Percentiles rank a stretch among this genome's conserved stretches.
These are phyloP conservation scores for Nothobranchius kuhntae DNA, from an alignment of 2,113 vertebrate species.

Conservation along the genomic window DNA sequence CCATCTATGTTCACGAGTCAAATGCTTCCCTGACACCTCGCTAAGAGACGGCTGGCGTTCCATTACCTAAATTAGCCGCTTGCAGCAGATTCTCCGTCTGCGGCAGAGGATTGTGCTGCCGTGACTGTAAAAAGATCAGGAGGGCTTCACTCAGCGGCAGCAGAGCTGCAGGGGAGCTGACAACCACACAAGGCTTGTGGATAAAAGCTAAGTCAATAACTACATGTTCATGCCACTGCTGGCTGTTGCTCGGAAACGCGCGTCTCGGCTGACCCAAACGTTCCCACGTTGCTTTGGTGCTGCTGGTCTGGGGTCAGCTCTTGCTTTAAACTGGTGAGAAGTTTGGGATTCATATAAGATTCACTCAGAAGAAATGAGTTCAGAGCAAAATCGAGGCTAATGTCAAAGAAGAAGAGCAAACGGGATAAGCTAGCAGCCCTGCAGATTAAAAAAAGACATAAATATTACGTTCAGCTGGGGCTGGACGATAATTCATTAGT, in stretches of 20 bases:
- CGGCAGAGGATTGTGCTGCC: slow-evolving; percentile 17
- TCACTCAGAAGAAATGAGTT: neutral
- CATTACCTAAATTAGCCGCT: too few species aligned
- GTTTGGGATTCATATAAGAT: too few species aligned
- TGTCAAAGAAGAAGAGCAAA: too few species aligned
- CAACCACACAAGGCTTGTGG: slow-evolving; percentile 49
- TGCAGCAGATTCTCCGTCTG: slow-evolving; percentile 13
- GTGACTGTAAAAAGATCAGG: slow-evolving; percentile 37
- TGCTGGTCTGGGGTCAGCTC: slow-evolving; percentile 28
- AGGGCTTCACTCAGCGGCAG: slow-evolving; percentile 16
- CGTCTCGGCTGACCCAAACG: slow-evolving; percentile 13
- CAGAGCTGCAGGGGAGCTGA: slow-evolving; percentile 44
- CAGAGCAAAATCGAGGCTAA: neutral
- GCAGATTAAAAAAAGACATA: too few species aligned
- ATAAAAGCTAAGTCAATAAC: slow-evolving; percentile 45
- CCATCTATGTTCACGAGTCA: neutral
- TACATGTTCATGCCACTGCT: slow-evolving; percentile 58
- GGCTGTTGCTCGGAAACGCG: slow-evolving; percentile 63
- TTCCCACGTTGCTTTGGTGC: slow-evolving; percentile 36
- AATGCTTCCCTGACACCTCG: slow-evolving; percentile 20
- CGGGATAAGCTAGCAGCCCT: too few species aligned
- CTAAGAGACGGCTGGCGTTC: slow-evolving; percentile 8
- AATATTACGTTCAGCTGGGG: too few species aligned
- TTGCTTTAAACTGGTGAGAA: too few species aligned
- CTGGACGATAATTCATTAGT: too few species aligned